These are phyloP conservation scores for Parnassius glacialis DNA, from an alignment of 2,888 invertebrate genomes.

Conservation along the genomic window DNA sequence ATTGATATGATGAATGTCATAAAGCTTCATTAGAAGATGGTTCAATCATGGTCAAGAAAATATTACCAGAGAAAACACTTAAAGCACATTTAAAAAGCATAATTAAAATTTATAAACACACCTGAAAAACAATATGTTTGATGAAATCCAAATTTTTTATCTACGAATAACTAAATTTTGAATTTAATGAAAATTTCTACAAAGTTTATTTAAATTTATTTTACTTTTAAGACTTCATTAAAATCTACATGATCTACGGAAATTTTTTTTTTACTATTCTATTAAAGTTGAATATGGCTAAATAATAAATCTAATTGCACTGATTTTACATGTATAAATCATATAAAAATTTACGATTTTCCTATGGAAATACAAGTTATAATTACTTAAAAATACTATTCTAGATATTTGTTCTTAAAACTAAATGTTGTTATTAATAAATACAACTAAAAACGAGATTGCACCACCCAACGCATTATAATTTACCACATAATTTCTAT, in stretches of 20 bases:
- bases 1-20: not conserved
- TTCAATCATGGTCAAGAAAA: constrained; percentile 68
- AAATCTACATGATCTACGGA: constrained; percentile 49
- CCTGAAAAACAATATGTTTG: constrained; percentile 28
- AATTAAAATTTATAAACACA: constrained; percentile 45
- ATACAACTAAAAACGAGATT: constrained; percentile 69
- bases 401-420: constrained; percentile 24
- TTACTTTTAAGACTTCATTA: constrained; percentile 53
- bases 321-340: constrained; percentile 28
- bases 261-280: constrained; percentile 62
- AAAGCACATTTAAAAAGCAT: constrained; percentile 72
- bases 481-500: constrained; percentile 57
- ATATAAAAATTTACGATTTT: constrained; percentile 37
- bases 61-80: constrained; percentile 53
- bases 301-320: constrained; percentile 43
- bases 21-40: constrained; percentile 40
- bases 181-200: constrained; percentile 44
- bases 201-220: constrained; percentile 61
- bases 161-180: constrained; percentile 25
- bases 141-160: constrained; percentile 27
- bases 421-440: constrained; percentile 31
- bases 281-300: constrained; percentile 43
- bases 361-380: constrained; percentile 61
- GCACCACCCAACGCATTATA: constrained; percentile 75
- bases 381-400: constrained; percentile 36